phyloP scores from a whole-genome alignment of 2,113 vertebrate genomes.

The Epinephelus cyanopodus region DNA sequence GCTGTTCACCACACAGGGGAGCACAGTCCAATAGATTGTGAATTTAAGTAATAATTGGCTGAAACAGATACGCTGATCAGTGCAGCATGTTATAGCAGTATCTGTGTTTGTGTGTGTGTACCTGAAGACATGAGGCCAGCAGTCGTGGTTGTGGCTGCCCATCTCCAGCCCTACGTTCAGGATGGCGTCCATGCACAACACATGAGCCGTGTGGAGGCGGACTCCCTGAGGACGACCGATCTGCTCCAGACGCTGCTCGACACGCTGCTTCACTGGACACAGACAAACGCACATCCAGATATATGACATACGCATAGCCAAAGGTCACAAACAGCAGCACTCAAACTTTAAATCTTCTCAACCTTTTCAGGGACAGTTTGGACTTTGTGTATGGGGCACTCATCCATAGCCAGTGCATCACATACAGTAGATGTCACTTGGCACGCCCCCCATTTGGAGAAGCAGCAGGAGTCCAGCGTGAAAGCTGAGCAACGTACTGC shows the following conservation, averaged over 20 bases:
- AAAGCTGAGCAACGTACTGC: too few species aligned
- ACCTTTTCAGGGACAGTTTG: too few species aligned
- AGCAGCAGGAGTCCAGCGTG: too few species aligned
- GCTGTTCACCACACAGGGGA: neutral
- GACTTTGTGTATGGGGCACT: too few species aligned
- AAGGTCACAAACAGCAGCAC: neutral
- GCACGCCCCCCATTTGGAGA: too few species aligned
- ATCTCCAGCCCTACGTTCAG: conserved; percentile 80
- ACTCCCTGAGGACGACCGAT: conserved; percentile 67
- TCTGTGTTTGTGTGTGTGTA: conserved; percentile 39
- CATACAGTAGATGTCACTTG: too few species aligned
- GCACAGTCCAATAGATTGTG: neutral
- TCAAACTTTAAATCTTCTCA: neutral
- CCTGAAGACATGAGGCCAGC: conserved; percentile 81
- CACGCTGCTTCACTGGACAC: conserved; percentile 72
- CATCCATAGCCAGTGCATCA: too few species aligned
- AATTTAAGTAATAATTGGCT: neutral
- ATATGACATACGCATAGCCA: conserved; percentile 3
- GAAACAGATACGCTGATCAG: neutral
- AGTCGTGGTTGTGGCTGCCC: conserved; percentile 80
- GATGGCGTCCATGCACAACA: conserved; percentile 81
- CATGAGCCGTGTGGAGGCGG: conserved; percentile 77
- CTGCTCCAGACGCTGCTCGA: conserved; percentile 76
- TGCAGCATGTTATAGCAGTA: neutral
- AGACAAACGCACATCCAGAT: conserved; percentile 19